Percentiles rank a stretch among this genome's conserved stretches.
Conservation (phyloP, 2,888 invertebrate genomes). For the Leucania comma region DNA sequence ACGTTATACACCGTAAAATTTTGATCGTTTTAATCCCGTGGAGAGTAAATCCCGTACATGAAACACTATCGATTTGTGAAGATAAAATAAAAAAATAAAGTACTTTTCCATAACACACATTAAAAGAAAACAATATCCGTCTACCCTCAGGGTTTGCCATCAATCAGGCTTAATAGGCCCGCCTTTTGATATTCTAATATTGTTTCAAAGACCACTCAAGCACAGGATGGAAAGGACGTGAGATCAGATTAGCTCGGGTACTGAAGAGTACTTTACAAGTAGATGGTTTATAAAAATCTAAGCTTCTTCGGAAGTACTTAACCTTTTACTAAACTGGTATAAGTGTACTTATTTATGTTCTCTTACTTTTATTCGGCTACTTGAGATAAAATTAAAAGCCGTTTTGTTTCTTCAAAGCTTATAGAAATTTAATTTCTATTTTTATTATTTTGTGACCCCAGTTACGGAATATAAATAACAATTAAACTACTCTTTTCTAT, state of each 20-base stretch:
- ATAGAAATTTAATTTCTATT: neutral
- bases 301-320: conserved; percentile 10
- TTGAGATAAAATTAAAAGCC: conserved; percentile 1
- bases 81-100: too few relatives aligned
- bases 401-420: neutral
- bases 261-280: conserved; percentile 15
- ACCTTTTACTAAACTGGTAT: conserved; percentile 1
- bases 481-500: too few relatives aligned
- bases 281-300: conserved; percentile 24
- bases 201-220: conserved; percentile 50
- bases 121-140: conserved; percentile 12
- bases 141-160: conserved; percentile 26
- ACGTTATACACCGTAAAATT: too few relatives aligned
- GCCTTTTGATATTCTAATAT: conserved; percentile 54
- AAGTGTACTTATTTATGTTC: conserved; percentile 5
- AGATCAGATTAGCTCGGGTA: conserved; percentile 39
- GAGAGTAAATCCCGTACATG: too few relatives aligned
- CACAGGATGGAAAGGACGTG: conserved; percentile 39
- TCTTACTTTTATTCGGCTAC: neutral
- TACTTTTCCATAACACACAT: neutral
- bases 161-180: conserved; percentile 52
- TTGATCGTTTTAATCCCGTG: too few relatives aligned
- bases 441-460: neutral
- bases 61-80: too few relatives aligned
- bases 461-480: too few relatives aligned